Base-by-base conservation (phyloP, 2,113 vertebrate genomes). In the Microtus montanus region DNA sequence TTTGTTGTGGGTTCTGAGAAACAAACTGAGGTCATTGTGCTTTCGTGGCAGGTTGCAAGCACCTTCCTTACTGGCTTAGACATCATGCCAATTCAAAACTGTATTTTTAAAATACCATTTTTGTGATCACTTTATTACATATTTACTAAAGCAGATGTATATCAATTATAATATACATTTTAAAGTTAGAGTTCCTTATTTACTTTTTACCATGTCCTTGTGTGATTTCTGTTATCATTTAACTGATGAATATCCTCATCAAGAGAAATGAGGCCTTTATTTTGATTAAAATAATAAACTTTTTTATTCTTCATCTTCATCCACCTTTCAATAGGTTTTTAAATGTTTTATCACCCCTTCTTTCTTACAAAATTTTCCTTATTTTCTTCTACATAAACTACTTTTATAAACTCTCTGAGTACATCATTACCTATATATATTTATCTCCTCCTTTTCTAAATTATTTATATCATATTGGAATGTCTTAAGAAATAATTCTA, bases 221-320 rank as follows among this genome's bases (percentile, higher is more conserved):
- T 87, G 58, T 70, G n/a, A 92, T 58, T 94, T 91, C 35, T 30
- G 41, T 83, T 15, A 86, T 84, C 2, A 71, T 85, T 96, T 89
- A 63, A 91, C 9, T 66, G 84, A 58, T 79, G 49, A 90, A 92
- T 84, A 22, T 2, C n/a, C 20, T 87, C 58, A 83, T 47, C 8
- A 75, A 71, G n/a, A 54, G 33, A 85, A n/a, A 4, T 20, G 30
- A 85, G 11, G 7, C 3, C 66, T 82, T 84, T 71, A 58, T 88
- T 44, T 71, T 94, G 47, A 41, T 92, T 12, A 86, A 82, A 83
- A 47, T 58, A 94, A 47, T 38, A 44, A 82, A 38, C 8, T 68
- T 30, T 41, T 68, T 78, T 44, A 66, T 10, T 71, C 2, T 93
- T 86, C 20, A 73, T 66, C 20, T 87, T 94, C 22, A 2, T 24